Conservation (phyloP, 2,888 invertebrate genomes). For the Metalampra italica region DNA sequence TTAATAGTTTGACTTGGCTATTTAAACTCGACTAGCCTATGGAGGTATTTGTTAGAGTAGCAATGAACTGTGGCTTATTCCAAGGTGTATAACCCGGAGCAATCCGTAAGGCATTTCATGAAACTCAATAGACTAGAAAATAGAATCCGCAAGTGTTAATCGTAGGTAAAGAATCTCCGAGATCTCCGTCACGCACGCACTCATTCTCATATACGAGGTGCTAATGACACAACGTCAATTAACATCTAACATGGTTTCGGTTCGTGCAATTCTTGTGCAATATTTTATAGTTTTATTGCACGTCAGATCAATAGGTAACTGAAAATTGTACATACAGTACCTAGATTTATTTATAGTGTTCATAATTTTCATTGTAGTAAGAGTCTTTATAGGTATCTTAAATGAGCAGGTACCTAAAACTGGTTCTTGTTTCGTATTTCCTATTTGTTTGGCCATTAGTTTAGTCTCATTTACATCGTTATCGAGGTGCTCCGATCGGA, state of each 20-base stretch:
- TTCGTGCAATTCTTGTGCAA: not conserved
- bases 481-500: constrained; percentile 19
- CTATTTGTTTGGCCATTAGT: constrained; percentile 1
- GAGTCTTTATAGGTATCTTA: too few relatives aligned
- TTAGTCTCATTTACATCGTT: constrained; percentile 19
- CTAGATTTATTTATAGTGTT: too few relatives aligned
- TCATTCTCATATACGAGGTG: not conserved
- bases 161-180: constrained; percentile 13
- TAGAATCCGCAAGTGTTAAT: not conserved
- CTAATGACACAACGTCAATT: not conserved
- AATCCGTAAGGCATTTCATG: not conserved
- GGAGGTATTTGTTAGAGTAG: too few relatives aligned
- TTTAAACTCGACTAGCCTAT: not conserved
- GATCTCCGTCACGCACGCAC: constrained; percentile 3
- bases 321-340: too few relatives aligned
- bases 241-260: not conserved
- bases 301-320: too few relatives aligned
- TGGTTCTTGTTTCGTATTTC: constrained; percentile 1
- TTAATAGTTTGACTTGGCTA: not conserved
- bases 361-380: too few relatives aligned
- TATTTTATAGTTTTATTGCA: not conserved
- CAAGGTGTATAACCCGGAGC: not conserved
- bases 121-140: not conserved
- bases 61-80: not conserved
- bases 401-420: not conserved